A percentile compares a stretch with the other conserved stretches of the same genome.
Evolutionary conservation across 2,888 invertebrate species (phyloP).

Genomic region (Bembecia ichneumoniformis): DNA sequence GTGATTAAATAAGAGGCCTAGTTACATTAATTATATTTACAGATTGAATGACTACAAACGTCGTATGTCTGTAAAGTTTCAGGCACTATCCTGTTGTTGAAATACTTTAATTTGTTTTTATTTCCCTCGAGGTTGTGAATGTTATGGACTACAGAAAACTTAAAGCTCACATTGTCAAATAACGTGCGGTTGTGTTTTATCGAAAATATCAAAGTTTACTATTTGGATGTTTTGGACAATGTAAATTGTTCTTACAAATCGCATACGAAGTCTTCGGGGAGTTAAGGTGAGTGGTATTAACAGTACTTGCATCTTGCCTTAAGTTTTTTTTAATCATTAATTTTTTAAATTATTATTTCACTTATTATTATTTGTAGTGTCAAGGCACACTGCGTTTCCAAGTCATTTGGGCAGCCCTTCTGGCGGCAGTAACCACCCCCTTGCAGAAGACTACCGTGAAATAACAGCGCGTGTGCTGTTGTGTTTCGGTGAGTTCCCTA

Average conservation of each 20-base stretch:
- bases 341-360: no score
- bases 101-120: constrained; percentile 9
- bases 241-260: neutral
- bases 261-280: neutral
- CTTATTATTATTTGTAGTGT: no score
- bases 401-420: no score
- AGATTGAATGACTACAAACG: constrained; percentile 37
- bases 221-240: neutral
- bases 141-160: constrained; percentile 48
- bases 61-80: constrained; percentile 15
- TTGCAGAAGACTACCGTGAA: no score
- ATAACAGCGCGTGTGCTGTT: no score
- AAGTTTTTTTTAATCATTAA: no score
- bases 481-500: no score
- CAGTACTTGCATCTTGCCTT: neutral
- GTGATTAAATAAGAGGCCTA: constrained; percentile 50
- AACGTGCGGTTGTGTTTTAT: constrained; percentile 32
- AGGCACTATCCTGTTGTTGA: no score
- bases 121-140: constrained; percentile 66
- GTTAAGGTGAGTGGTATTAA: neutral
- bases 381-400: no score
- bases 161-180: constrained; percentile 35
- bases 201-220: neutral
- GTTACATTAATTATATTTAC: constrained; percentile 38
- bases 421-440: no score